Percentiles rank a stretch among this genome's conserved stretches.
Conservation (phyloP, 2,888 invertebrate genomes). For the Ophion costatus region DNA sequence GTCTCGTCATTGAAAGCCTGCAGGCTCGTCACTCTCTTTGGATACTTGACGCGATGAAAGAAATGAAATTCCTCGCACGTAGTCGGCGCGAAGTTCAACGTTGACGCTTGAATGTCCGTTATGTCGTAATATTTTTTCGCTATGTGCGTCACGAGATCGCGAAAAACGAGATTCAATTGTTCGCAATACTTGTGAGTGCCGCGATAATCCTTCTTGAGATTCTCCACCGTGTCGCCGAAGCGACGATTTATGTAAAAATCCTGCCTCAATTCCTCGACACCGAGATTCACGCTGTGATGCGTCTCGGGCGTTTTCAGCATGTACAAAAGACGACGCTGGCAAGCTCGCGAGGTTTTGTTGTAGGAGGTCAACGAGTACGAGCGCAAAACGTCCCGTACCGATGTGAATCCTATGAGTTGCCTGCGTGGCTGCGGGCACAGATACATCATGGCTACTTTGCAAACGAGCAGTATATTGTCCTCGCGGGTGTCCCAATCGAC, state of each 20-base stretch:
- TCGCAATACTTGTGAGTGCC: slow-evolving; percentile 74
- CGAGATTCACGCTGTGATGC: slow-evolving; percentile 86
- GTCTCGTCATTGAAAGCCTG: slow-evolving; percentile 81
- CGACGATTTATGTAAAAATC: slow-evolving; percentile 84
- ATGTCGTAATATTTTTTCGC: slow-evolving; percentile 80
- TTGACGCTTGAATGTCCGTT: slow-evolving; percentile 76
- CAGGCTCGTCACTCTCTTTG: slow-evolving; percentile 75
- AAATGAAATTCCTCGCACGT: slow-evolving; percentile 79
- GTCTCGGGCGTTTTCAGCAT: slow-evolving; percentile 87
- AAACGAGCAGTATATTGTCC: slow-evolving; percentile 88
- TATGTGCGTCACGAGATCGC: slow-evolving; percentile 78
- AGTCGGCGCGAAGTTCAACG: slow-evolving; percentile 72
- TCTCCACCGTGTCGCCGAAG: slow-evolving; percentile 82
- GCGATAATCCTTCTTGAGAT: slow-evolving; percentile 77
- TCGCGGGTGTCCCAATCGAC: slow-evolving; percentile 89
- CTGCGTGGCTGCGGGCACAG: slow-evolving; percentile 83
- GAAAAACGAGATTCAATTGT: slow-evolving; percentile 75
- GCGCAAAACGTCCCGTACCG: slow-evolving; percentile 86
- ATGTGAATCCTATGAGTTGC: slow-evolving; percentile 83
- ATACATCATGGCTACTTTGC: slow-evolving; percentile 87
- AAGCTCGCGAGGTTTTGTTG: slow-evolving; percentile 89
- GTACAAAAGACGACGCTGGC: slow-evolving; percentile 87
- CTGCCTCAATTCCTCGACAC: slow-evolving; percentile 87
- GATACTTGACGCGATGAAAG: slow-evolving; percentile 78
- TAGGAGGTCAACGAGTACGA: slow-evolving; percentile 83